These are phyloP conservation scores for Struthidea cinerea DNA, from an alignment of 2,113 vertebrate species.

Conservation along the genomic window DNA sequence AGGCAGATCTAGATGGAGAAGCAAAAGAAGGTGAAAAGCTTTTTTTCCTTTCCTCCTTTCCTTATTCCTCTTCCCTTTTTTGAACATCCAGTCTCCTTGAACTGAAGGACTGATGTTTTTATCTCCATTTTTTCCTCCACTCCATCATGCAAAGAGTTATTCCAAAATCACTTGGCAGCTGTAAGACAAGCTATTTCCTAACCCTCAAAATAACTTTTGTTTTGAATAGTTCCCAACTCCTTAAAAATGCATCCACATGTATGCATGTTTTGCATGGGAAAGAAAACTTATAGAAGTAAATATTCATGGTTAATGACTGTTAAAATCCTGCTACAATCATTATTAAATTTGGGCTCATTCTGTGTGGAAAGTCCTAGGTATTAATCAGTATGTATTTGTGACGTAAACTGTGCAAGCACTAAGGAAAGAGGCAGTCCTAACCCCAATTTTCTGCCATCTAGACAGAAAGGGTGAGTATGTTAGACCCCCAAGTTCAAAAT, in stretches of 20 bases:
- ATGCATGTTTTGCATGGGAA: conserved; percentile 59
- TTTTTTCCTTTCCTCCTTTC: not conserved
- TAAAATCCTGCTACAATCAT: not conserved
- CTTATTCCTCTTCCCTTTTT: not conserved
- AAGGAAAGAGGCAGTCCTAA: not conserved
- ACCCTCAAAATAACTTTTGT: conserved; percentile 75
- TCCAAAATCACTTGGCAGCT: conserved; percentile 73
- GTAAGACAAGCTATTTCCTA: conserved; percentile 77
- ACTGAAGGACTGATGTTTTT: conserved; percentile 43
- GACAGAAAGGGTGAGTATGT: not conserved
- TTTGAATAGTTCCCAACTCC: conserved; percentile 73
- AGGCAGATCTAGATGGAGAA: conserved; percentile 1
- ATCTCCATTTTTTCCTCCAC: conserved; percentile 47
- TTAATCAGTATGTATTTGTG: not conserved
- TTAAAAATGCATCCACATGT: conserved; percentile 67
- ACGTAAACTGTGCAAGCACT: not conserved
- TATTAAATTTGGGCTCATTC: not conserved
- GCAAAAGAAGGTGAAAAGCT: not conserved
- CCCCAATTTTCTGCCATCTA: not conserved
- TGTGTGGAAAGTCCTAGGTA: not conserved
- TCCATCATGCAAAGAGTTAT: conserved; percentile 67
- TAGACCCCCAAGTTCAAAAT: not conserved
- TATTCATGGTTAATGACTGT: not conserved
- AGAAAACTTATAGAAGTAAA: conserved; percentile 20
- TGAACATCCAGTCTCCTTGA: conserved; percentile 45